These are phyloP conservation scores for Enhydra lutris DNA, from an alignment of 2,113 vertebrate genomes.

Conservation along the genomic window DNA sequence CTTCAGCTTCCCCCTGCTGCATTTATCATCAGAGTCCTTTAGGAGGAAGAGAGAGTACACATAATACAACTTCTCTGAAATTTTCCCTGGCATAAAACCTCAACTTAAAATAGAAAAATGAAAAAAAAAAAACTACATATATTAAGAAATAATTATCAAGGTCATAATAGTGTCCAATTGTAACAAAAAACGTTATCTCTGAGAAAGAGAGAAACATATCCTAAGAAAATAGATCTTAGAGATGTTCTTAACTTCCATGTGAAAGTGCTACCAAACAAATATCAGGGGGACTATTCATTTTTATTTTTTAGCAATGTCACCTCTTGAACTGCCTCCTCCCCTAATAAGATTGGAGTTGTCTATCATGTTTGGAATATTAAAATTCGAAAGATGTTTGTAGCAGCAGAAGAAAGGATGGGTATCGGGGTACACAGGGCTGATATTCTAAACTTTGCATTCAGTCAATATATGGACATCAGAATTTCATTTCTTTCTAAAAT, in stretches of 20 bases:
- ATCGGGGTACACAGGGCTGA: too few relatives aligned
- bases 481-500: neutral
- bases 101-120: neutral
- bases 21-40: neutral
- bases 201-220: neutral
- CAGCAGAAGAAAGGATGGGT: neutral
- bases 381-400: neutral
- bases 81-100: neutral
- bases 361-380: neutral
- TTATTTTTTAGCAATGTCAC: neutral
- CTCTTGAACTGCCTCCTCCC: neutral
- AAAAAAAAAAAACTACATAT: neutral
- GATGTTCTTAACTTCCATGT: neutral
- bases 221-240: neutral
- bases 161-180: neutral
- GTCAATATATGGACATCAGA: neutral
- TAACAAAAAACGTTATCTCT: neutral
- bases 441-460: neutral
- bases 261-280: neutral
- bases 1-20: neutral
- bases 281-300: neutral
- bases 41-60: neutral
- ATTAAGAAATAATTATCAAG: neutral
- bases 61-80: neutral
- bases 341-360: neutral